Base-by-base conservation (phyloP, 2,113 vertebrate species). In the Theristicus caerulescens region DNA sequence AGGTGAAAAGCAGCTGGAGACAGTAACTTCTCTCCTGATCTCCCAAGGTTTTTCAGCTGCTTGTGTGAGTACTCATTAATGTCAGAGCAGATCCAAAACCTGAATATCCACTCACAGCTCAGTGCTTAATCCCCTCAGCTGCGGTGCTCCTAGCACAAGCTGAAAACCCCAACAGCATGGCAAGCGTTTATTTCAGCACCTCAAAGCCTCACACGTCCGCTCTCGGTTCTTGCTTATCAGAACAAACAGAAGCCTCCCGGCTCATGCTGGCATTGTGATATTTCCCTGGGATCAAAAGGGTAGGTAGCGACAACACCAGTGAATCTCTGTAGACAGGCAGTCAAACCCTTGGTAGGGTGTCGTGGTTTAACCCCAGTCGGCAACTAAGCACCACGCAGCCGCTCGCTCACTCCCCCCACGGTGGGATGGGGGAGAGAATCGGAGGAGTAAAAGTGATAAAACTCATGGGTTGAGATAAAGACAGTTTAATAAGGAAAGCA, bases 141-240 rank as follows among this genome's bases (percentile, higher is more conserved):
- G 1, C 0, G 0, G 7, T 58, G 22, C 13, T 88, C 71, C 74
- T 16, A 13, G 18, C 3, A 1, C 0, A 3, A 72, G 17, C 25
- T 73, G 71, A 67, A 91, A 94, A 62, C 32, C 6, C 44, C 31
- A 11, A 44, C 32, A 47, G 19, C 24, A 52, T 3, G 2, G 47
- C 1, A 1, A 73, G 17, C 29, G 27, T 73, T 66, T 86, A 14
- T 67, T 77, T 82, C 69, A 74, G 57, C 22, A 47, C 4, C 29
- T 76, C 31, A n/a, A 65, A 59, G 32, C 36, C 57, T 88, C 38
- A 14, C 2, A 4, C 0, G 1, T 21, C 25, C 4, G 4, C 52
- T 62, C 44, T 44, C 0, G 0, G 8, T 57, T 78, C 27, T 74
- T 70, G 27, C 58, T 93, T 71, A 55, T 64, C 29, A 61, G 80